phyloP scores from a whole-genome alignment of 1,140 invertebrate species.

The Zaprionus kolodkinae region DNA sequence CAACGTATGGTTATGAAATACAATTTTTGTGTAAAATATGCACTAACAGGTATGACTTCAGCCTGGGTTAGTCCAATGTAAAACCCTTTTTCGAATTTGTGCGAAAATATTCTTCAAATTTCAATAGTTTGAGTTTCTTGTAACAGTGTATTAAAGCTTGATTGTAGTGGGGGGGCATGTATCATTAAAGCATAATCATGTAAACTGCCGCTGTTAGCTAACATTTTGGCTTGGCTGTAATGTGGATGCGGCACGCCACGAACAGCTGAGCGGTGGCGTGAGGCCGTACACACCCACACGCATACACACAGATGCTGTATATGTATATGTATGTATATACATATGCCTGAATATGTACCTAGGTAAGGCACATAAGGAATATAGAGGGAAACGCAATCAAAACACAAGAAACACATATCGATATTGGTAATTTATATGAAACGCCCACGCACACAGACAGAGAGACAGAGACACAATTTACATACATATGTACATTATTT shows the following conservation, averaged over 20 bases:
- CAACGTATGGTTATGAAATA: background rate
- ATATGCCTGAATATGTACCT: background rate
- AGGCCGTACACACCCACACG: conserved; percentile 21
- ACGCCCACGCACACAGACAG: background rate
- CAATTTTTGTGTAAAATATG: background rate
- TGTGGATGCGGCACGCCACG: conserved; percentile 27
- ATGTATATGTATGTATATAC: conserved; percentile 13
- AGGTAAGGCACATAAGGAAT: background rate
- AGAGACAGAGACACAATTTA: background rate
- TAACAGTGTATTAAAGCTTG: background rate
- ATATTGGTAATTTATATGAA: conserved; percentile 22
- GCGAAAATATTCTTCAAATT: background rate
- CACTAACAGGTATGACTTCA: background rate
- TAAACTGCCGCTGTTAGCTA: conserved; percentile 29
- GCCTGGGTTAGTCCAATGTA: no score
- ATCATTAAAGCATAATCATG: conserved; percentile 5
- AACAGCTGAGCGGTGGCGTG: conserved; percentile 49
- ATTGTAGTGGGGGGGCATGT: background rate
- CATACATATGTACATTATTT: conserved; percentile 2
- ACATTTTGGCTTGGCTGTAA: conserved; percentile 60
- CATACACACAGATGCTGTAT: conserved; percentile 26
- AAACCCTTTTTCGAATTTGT: background rate
- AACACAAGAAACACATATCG: conserved; percentile 32
- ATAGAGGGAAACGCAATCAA: conserved; percentile 29
- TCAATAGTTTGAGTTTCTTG: background rate